A percentile compares a stretch with the other conserved stretches of the same genome.
phyloP scores from a whole-genome alignment of 2,888 invertebrate species.

The Trachelus tabidus region DNA sequence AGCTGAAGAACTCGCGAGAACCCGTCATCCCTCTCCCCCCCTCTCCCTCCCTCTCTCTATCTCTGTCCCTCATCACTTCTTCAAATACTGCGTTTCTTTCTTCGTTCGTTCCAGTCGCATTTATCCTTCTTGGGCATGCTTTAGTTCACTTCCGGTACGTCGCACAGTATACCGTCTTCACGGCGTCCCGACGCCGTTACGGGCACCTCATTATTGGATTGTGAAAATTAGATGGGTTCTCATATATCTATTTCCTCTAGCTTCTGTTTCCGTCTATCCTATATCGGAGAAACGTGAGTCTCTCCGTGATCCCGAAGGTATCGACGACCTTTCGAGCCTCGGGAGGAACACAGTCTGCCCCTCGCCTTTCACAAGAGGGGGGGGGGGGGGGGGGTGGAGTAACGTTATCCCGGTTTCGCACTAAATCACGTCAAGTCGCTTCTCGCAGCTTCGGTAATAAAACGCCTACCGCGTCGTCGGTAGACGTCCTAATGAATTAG shows the following conservation, averaged over 20 bases:
- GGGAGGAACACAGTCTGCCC: background rate
- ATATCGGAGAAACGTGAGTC: background rate
- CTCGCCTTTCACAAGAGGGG: too few relatives aligned
- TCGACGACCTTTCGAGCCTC: background rate
- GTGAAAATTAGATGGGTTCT: background rate
- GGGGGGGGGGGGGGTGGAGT: too few relatives aligned
- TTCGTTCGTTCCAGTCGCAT: background rate
- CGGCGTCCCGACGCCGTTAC: background rate
- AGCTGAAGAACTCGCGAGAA: conserved; percentile 15
- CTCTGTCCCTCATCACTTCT: conserved; percentile 13
- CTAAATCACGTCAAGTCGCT: background rate
- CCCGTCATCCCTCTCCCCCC: conserved; percentile 6
- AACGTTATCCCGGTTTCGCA: background rate
- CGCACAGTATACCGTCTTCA: background rate
- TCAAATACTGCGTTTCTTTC: background rate
- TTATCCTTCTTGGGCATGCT: background rate
- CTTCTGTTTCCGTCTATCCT: background rate
- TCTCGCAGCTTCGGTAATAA: background rate
- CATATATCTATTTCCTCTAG: background rate
- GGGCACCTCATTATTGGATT: background rate
- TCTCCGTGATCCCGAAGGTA: background rate
- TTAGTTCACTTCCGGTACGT: background rate
- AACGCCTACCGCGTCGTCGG: background rate
- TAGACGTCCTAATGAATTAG: conserved; percentile 27
- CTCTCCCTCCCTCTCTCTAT: conserved; percentile 14